Conservation (phyloP, 92 coral and sea anemone species). For the Palythoa caribaeorum region DNA sequence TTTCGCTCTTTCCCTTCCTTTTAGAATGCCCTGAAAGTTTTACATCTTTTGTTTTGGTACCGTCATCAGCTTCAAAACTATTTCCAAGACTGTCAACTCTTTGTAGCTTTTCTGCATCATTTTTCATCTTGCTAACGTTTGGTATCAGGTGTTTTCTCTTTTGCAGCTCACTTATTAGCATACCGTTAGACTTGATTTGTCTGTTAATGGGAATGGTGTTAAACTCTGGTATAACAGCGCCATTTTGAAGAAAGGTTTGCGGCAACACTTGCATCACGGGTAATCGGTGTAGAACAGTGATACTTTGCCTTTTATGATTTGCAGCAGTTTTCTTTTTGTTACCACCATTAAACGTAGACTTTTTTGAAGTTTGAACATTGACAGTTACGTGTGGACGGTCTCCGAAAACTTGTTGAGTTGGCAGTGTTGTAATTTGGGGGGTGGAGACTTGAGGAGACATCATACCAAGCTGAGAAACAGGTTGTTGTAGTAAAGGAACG, state of each 20-base stretch:
- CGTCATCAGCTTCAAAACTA: not conserved
- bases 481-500: constrained; percentile 3
- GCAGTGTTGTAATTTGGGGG: constrained; percentile 15
- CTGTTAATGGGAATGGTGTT: constrained; percentile 63
- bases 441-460: not conserved
- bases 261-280: constrained; percentile 94
- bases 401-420: constrained; percentile 21
- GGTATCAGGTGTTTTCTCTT: constrained; percentile 72
- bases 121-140: not conserved
- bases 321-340: not conserved
- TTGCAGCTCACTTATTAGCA: constrained; percentile 75
- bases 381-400: constrained; percentile 68
- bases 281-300: constrained; percentile 77
- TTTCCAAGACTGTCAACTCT: not conserved
- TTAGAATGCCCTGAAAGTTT: not conserved
- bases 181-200: constrained; percentile 67
- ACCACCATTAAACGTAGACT: not conserved
- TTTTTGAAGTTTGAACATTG: constrained; percentile 49
- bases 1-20: not conserved
- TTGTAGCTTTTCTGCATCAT: not conserved
- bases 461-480: constrained; percentile 23
- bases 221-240: constrained; percentile 74
- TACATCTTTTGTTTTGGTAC: not conserved
- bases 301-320: constrained; percentile 62
- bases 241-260: constrained; percentile 80